Evolutionary conservation across 1,140 invertebrate species (phyloP), one percentile per base, ranked within the genome.

Genomic region (Heliconius congener): DNA sequence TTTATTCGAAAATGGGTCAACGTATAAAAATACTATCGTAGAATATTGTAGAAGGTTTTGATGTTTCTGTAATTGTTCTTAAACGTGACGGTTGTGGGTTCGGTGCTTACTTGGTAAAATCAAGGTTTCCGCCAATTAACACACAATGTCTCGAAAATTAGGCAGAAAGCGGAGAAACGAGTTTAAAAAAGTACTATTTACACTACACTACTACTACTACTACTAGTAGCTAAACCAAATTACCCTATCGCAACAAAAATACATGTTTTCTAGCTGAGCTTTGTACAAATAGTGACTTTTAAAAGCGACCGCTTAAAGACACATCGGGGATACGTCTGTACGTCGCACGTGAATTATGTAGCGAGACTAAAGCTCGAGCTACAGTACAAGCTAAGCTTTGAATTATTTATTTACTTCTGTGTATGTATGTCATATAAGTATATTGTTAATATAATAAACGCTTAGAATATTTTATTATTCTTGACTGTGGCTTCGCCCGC

Each of bases 221-320:
- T 23, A 23, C 23, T 23, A 13, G 8, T 57, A 3, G 2, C n/a
- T 66, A 30, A 27, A 66, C 57, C n/a, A 66, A 66, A 66, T 66
- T 27, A 66, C 23, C 3, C 27, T 66, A 66, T 30, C 27, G 8
- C n/a, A 66, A 23, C 23, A 13, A 30, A 66, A 66, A 66, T 66
- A 66, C 60, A 66, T 11, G 19, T 13, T 66, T 66, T 13, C 13
- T 30, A 66, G 60, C 60, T 66, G 9, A 66, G 60, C 13, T 66
- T 66, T 30, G 9, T 30, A 66, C 27, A 66, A 66, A 66, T 66
- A 66, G 60, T 66, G 60, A 66, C 60, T 66, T 66, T 66, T 66
- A 66, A 66, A 66, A 66, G 60, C 60, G 60, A 66, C 60, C 60
- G 60, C 60, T 66, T 66, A 66, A 66, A 66, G 60, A 66, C 60